phyloP scores from a whole-genome alignment of 2,113 vertebrate genomes.

The Aspiorhynchus laticeps region DNA sequence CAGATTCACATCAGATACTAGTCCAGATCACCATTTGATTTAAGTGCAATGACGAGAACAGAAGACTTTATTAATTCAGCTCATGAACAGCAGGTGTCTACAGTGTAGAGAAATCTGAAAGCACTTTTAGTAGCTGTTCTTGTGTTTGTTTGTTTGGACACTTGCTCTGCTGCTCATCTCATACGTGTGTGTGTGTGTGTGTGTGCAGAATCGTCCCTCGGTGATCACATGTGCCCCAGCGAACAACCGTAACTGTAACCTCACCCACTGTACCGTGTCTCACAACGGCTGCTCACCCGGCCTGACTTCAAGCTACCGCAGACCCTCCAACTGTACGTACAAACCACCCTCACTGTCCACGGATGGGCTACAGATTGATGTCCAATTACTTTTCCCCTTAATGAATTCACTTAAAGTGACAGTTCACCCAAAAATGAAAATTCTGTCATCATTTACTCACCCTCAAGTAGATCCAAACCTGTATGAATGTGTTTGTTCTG shows the following conservation, averaged over 20 bases:
- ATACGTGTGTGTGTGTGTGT: constrained; percentile 18
- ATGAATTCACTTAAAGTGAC: background rate
- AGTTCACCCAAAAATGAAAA: no score
- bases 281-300: constrained; percentile 86
- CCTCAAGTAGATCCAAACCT: no score
- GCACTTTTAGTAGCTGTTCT: background rate
- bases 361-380: background rate
- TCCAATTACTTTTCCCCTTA: background rate
- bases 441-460: no score
- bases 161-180: background rate
- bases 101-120: background rate
- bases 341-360: background rate
- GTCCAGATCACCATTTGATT: no score
- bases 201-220: constrained; percentile 90
- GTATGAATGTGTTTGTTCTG: no score
- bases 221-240: constrained; percentile 97
- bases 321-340: constrained; percentile 86
- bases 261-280: constrained; percentile 91
- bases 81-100: background rate
- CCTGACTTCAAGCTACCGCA: constrained; percentile 81
- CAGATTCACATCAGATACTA: no score
- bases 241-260: constrained; percentile 94
- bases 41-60: background rate
- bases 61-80: background rate
- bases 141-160: background rate